Evolutionary conservation across 2,888 invertebrate species (phyloP).

Genomic region (Mythimna loreyi): DNA sequence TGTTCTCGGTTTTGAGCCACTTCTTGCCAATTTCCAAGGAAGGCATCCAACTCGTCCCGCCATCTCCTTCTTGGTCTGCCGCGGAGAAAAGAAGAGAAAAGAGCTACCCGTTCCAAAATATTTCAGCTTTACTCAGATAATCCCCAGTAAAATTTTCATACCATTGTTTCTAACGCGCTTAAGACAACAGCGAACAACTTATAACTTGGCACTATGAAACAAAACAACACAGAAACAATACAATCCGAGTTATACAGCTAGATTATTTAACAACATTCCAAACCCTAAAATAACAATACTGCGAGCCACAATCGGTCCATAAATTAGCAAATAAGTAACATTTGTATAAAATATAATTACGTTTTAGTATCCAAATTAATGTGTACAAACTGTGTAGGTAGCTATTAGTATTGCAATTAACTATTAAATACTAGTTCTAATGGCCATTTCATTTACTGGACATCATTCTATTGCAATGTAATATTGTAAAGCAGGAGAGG

Average conservation of each 20-base stretch:
- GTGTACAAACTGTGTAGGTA: slow-evolving; percentile 29
- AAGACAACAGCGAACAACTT: slow-evolving; percentile 5
- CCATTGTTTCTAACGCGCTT: slow-evolving; percentile 4
- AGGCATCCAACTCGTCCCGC: too few relatives aligned
- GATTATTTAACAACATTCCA: slow-evolving; percentile 21
- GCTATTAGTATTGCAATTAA: slow-evolving; percentile 28
- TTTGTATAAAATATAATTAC: slow-evolving; percentile 49
- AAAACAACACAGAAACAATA: slow-evolving; percentile 22
- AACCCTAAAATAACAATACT: slow-evolving; percentile 23
- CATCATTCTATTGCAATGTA: neutral
- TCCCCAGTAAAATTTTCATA: neutral
- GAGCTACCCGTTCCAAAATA: neutral
- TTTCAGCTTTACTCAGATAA: neutral
- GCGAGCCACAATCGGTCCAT: slow-evolving; percentile 5
- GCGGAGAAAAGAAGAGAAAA: too few relatives aligned
- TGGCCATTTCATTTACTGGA: slow-evolving; percentile 34
- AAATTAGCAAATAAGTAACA: slow-evolving; percentile 42
- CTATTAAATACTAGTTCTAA: slow-evolving; percentile 35
- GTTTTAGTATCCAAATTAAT: slow-evolving; percentile 32
- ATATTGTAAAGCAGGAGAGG: too few relatives aligned
- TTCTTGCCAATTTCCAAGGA: too few relatives aligned
- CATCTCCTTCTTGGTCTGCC: too few relatives aligned
- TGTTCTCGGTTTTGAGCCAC: too few relatives aligned
- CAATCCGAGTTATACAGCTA: slow-evolving; percentile 6
- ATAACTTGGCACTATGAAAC: neutral